Evolutionary conservation across 1,140 invertebrate genomes (phyloP).

Genomic region (Piezodorus guildinii): DNA sequence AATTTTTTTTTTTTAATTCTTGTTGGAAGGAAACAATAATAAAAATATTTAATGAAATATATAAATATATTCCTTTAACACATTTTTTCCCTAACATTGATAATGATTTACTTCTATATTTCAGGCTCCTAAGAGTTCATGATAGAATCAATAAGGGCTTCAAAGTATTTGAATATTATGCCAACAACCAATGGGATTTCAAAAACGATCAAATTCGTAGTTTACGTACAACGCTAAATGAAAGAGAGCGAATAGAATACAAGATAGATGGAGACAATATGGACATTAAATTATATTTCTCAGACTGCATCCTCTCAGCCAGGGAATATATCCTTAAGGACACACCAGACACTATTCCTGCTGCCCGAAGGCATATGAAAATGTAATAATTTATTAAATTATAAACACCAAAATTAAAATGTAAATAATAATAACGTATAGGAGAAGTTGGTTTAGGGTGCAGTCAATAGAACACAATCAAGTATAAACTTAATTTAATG

Average conservation of each 20-base stretch:
- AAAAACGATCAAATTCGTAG: slow-evolving; percentile 48
- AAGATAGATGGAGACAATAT: slow-evolving; percentile 57
- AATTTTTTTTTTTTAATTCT: too few species aligned
- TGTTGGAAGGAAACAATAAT: background rate
- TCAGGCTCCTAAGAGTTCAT: slow-evolving; percentile 58
- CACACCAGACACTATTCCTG: slow-evolving; percentile 67
- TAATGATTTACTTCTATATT: slow-evolving; percentile 24
- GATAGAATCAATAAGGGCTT: slow-evolving; percentile 66
- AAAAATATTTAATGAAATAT: background rate
- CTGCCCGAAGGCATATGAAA: slow-evolving; percentile 59
- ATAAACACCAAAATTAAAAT: too few species aligned
- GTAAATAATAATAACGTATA: too few species aligned
- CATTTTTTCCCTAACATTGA: background rate
- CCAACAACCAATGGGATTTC: slow-evolving; percentile 76
- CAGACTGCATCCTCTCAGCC: slow-evolving; percentile 56
- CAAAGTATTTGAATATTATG: slow-evolving; percentile 75
- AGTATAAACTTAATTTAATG: too few species aligned
- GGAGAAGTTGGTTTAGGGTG: too few species aligned
- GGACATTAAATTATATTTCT: slow-evolving; percentile 59
- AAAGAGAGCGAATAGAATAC: slow-evolving; percentile 48
- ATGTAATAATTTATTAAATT: slow-evolving; percentile 39
- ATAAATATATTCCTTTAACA: background rate
- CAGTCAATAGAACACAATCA: too few species aligned
- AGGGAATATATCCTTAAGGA: slow-evolving; percentile 71
- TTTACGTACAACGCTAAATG: slow-evolving; percentile 47